Percentiles rank a stretch among this genome's conserved stretches.
Conservation (phyloP, 2,888 invertebrate genomes). For the Ectemnius cavifrons region DNA sequence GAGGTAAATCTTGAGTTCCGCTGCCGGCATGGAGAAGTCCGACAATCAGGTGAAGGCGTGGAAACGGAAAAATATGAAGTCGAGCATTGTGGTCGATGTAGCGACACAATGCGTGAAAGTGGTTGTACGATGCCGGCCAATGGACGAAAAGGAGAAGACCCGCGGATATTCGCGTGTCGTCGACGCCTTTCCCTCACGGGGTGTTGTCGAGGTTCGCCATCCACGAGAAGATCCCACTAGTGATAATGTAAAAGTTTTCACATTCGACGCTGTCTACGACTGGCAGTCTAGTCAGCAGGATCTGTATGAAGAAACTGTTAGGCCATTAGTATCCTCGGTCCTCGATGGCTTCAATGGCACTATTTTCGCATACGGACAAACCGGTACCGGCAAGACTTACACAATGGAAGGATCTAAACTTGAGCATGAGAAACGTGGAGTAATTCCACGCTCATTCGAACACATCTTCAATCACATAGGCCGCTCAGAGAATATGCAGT, state of each 20-base stretch:
- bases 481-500: conserved; percentile 94
- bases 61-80: conserved; percentile 61
- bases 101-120: conserved; percentile 92
- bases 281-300: conserved; percentile 92
- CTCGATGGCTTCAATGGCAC: conserved; percentile 99
- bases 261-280: conserved; percentile 99
- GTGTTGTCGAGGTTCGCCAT: conserved; percentile 94
- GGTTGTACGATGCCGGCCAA: conserved; percentile 97
- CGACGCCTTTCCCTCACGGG: conserved; percentile 90
- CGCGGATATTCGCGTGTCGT: conserved; percentile 89
- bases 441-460: conserved; percentile 97
- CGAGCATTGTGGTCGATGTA: conserved; percentile 48
- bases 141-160: conserved; percentile 90
- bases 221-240: conserved; percentile 84
- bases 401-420: conserved; percentile 86
- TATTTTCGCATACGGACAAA: conserved; percentile 99
- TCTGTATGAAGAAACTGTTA: conserved; percentile 97
- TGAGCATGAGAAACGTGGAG: conserved; percentile 87
- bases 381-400: conserved; percentile 94
- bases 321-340: conserved; percentile 96
- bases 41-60: conserved; percentile 62
- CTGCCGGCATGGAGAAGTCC: conserved; percentile 48
- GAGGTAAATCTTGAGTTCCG: no score
- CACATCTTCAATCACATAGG: conserved; percentile 98
- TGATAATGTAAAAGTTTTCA: conserved; percentile 94